Evolutionary conservation across 1,140 invertebrate genomes (phyloP), one percentile per base, ranked within the genome.

Genomic region (Sitodiplosis mosellana): DNA sequence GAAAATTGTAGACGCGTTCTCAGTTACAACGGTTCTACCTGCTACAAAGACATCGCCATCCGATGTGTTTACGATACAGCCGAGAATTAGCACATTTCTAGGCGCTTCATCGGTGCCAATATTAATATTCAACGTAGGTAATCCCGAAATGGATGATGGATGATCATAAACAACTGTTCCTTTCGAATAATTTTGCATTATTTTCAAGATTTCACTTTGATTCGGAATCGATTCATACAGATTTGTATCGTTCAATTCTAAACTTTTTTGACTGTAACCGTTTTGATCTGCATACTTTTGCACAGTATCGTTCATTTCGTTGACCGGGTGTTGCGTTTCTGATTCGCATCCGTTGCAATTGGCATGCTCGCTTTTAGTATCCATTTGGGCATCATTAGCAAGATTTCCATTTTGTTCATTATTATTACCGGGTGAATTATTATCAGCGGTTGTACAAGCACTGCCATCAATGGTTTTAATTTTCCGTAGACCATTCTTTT

Each of bases 381-480:
- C n/a, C n/a, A n/a, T n/a, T n/a, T n/a, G n/a, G n/a, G n/a, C n/a
- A n/a, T n/a, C n/a, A n/a, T n/a, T n/a, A n/a, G n/a, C n/a, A n/a
- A n/a, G n/a, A n/a, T n/a, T n/a, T n/a, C n/a, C n/a, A n/a, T n/a
- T n/a, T n/a, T n/a, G n/a, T n/a, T n/a, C n/a, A n/a, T n/a, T n/a
- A n/a, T n/a, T n/a, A n/a, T n/a, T n/a, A n/a, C n/a, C n/a, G n/a
- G n/a, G n/a, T n/a, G n/a, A n/a, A n/a, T n/a, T n/a, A n/a, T n/a
- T n/a, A n/a, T n/a, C n/a, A n/a, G n/a, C n/a, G n/a, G n/a, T n/a
- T n/a, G n/a, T 18, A 27, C 27, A 27, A 27, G 27, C 27, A 10
- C 27, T 83, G 21, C 79, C 79, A 65, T 85, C 81, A 59, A 86
- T 85, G 49, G 83, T 77, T 61, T 78, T 80, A 49, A 79, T 81